Evolutionary conservation across 2,113 vertebrate genomes (phyloP).

Genomic region (Cinclus cinclus): DNA sequence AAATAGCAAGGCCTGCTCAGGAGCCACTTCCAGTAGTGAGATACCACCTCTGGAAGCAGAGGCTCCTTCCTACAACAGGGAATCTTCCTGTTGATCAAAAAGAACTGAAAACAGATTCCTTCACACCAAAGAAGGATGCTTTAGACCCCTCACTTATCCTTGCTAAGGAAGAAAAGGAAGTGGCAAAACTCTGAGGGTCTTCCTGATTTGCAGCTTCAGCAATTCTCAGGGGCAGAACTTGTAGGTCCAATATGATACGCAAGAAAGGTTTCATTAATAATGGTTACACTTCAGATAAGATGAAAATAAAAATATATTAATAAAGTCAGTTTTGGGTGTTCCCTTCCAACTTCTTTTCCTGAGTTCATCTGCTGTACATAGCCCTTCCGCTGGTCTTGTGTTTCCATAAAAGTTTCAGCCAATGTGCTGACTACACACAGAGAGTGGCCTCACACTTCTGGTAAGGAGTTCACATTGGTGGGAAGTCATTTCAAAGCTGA

Average conservation of each 20-base stretch:
- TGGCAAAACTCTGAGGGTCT: neutral
- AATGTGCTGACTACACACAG: neutral
- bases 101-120: neutral
- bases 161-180: neutral
- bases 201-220: neutral
- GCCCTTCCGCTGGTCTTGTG: neutral
- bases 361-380: neutral
- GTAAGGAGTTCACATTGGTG: neutral
- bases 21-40: neutral
- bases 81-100: neutral
- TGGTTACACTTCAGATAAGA: neutral
- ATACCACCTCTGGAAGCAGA: neutral
- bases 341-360: neutral
- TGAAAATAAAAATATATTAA: neutral
- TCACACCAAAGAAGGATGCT: neutral
- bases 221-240: neutral
- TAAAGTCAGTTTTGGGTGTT: neutral
- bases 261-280: neutral
- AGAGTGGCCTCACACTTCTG: neutral
- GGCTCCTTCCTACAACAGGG: neutral
- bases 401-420: neutral
- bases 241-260: neutral
- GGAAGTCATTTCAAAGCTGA: neutral
- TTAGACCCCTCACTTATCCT: neutral
- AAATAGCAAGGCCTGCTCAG: neutral